phyloP scores from a whole-genome alignment of 1,140 invertebrate genomes.

The Augochlora pura region DNA sequence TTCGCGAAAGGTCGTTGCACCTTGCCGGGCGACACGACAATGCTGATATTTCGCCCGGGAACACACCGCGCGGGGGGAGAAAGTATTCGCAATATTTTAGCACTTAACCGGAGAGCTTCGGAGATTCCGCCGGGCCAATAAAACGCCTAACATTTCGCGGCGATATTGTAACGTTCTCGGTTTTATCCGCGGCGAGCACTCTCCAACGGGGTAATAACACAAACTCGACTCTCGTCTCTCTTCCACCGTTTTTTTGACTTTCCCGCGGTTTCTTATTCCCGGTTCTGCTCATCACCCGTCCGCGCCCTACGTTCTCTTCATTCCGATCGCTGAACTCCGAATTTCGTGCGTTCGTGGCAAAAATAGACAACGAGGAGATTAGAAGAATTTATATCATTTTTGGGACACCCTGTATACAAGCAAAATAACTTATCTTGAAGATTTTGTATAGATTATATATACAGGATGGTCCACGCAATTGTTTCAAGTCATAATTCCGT shows the following conservation, averaged over 20 bases:
- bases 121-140: conserved; percentile 44
- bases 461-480: too few relatives aligned
- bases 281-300: background rate
- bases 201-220: conserved; percentile 29
- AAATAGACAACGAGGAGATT: too few relatives aligned
- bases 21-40: conserved; percentile 47
- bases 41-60: conserved; percentile 51
- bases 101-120: conserved; percentile 16
- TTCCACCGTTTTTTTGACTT: background rate
- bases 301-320: too few relatives aligned
- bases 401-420: too few relatives aligned
- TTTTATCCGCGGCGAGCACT: conserved; percentile 12
- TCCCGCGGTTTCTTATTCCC: background rate
- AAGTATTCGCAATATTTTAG: conserved; percentile 56
- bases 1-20: conserved; percentile 49
- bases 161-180: conserved; percentile 46
- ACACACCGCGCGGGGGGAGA: conserved; percentile 26
- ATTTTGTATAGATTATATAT: too few relatives aligned
- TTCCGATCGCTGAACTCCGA: too few relatives aligned
- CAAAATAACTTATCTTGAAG: too few relatives aligned
- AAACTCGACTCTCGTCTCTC: background rate
- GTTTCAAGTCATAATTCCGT: too few relatives aligned
- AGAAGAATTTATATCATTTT: too few relatives aligned
- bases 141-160: conserved; percentile 48
- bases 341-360: too few relatives aligned